Evolutionary conservation across 53 echinoderm and acorn worm species (phyloP).

Genomic region (Hippasteria phrygiana): DNA sequence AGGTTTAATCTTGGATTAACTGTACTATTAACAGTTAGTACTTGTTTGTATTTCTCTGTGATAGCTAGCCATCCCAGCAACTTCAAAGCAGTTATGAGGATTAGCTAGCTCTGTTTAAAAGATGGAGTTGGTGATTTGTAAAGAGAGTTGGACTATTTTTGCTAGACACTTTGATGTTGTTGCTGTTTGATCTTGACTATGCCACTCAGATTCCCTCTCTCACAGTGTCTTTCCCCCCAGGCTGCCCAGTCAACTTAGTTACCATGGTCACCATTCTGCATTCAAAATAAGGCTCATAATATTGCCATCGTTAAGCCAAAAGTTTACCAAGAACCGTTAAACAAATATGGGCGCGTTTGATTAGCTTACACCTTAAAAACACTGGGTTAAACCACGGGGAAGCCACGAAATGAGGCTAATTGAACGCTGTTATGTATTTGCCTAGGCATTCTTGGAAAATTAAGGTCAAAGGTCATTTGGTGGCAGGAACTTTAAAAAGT

Average conservation of each 20-base stretch:
- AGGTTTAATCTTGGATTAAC: not conserved
- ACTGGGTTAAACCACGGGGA: too few species aligned
- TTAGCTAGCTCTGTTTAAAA: not conserved
- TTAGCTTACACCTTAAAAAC: too few species aligned
- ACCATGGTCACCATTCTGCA: slow-evolving; percentile 20
- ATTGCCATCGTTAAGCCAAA: not conserved
- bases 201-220: slow-evolving; percentile 17
- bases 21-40: slow-evolving; percentile 7
- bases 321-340: not conserved
- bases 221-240: slow-evolving; percentile 57
- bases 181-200: slow-evolving; percentile 18
- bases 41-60: not conserved
- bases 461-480: too few species aligned
- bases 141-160: slow-evolving; percentile 52
- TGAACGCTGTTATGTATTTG: too few species aligned
- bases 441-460: too few species aligned
- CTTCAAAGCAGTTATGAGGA: not conserved
- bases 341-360: too few species aligned
- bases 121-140: slow-evolving; percentile 12
- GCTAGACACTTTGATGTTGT: slow-evolving; percentile 49
- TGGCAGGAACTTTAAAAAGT: too few species aligned
- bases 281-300: slow-evolving; percentile 19
- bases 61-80: not conserved
- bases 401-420: too few species aligned
- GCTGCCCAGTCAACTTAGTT: slow-evolving; percentile 37